Evolutionary conservation across 2,888 invertebrate genomes (phyloP).

Genomic region (Agrilus cyanescens): DNA sequence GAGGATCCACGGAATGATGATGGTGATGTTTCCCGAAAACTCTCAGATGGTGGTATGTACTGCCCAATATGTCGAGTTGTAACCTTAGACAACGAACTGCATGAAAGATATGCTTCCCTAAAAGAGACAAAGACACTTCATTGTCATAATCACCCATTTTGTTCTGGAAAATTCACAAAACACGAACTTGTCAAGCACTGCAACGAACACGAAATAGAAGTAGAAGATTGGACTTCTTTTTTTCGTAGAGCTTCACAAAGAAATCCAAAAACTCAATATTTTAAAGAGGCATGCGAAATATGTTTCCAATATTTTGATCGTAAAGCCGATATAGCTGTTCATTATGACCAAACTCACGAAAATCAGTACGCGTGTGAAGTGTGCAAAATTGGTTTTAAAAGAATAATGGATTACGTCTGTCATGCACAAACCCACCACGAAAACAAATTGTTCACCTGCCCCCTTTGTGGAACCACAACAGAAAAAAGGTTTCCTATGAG

Average conservation of each 20-base stretch:
- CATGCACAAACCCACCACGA: too few relatives aligned
- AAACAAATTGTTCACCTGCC: conserved; percentile 2
- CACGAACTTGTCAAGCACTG: conserved; percentile 8
- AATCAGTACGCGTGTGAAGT: conserved; percentile 36
- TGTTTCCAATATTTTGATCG: too few relatives aligned
- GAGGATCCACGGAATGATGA: too few relatives aligned
- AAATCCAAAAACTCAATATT: conserved; percentile 5
- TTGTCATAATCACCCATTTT: conserved; percentile 10
- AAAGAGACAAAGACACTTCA: too few relatives aligned
- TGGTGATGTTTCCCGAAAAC: too few relatives aligned
- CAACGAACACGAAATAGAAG: conserved; percentile 2
- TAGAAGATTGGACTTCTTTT: conserved; percentile 7
- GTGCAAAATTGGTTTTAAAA: conserved; percentile 24
- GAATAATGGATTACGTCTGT: too few relatives aligned
- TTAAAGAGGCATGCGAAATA: too few relatives aligned
- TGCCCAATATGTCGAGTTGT: too few relatives aligned
- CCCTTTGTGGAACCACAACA: conserved; percentile 12
- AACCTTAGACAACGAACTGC: too few relatives aligned
- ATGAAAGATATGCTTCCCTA: too few relatives aligned
- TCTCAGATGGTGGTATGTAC: too few relatives aligned
- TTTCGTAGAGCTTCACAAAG: conserved; percentile 8
- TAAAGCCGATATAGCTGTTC: neutral
- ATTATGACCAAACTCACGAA: conserved; percentile 4
- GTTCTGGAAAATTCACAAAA: conserved; percentile 8
- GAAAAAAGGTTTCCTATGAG: conserved; percentile 12